These are phyloP conservation scores for Todus mexicanus DNA, from an alignment of 2,797 vertebrate genomes.

Conservation along the genomic window DNA sequence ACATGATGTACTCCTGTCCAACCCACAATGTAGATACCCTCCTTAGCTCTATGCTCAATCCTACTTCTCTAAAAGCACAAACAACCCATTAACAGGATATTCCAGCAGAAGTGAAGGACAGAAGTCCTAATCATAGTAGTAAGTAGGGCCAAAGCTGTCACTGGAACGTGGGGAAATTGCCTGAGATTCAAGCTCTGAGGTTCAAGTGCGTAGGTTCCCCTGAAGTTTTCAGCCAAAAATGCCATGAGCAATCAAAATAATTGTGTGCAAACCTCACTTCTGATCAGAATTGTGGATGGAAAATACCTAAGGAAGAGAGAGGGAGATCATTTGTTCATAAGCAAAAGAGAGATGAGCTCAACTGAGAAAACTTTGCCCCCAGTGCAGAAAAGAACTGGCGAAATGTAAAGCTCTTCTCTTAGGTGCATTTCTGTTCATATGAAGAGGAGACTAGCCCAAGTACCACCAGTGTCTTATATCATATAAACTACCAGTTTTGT, in stretches of 20 bases:
- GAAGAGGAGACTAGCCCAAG: not conserved
- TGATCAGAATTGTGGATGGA: not conserved
- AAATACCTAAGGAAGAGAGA: not conserved
- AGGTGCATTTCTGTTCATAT: fast-evolving
- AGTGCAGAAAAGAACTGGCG: not conserved
- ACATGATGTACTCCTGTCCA: not conserved
- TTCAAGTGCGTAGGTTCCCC: not conserved
- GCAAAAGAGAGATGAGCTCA: not conserved
- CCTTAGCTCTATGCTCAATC: not conserved
- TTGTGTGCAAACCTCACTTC: not conserved
- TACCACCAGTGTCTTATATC: not conserved
- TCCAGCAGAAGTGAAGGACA: not conserved
- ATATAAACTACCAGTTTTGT: not conserved
- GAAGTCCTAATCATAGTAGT: not conserved
- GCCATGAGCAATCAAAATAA: not conserved
- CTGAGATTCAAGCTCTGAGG: not conserved
- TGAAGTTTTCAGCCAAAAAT: not conserved
- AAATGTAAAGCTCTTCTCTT: not conserved
- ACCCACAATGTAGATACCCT: not conserved
- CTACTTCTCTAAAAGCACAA: not conserved
- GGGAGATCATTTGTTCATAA: not conserved
- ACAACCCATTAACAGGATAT: not conserved
- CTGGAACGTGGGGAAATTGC: not conserved
- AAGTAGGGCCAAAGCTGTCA: not conserved
- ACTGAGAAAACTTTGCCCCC: not conserved